These are phyloP conservation scores for western clawed frog (Xenopus tropicalis) DNA, from an alignment of 2,113 vertebrate species.

Conservation along the genomic window DNA sequence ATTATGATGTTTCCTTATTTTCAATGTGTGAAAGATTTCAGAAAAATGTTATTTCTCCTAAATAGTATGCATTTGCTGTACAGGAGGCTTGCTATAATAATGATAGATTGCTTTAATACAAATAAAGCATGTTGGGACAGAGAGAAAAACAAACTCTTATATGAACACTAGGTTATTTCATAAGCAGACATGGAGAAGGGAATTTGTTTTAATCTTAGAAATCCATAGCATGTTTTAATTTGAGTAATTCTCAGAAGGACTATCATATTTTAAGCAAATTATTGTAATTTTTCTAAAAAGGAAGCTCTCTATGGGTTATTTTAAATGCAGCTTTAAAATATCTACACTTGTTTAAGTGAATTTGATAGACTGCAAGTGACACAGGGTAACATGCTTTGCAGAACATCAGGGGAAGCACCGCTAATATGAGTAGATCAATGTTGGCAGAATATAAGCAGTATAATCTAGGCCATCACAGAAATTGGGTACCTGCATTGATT, in stretches of 20 bases:
- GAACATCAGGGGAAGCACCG: conserved; percentile 29
- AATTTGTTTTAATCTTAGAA: conserved; percentile 3
- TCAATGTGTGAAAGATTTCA: neutral
- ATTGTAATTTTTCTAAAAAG: conserved; percentile 1
- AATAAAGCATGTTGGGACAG: conserved; percentile 1
- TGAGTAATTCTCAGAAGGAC: neutral
- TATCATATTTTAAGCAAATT: neutral
- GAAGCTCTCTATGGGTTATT: neutral
- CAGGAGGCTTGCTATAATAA: neutral
- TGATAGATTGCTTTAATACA: conserved; percentile 13
- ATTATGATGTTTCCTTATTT: no score
- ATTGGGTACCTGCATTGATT: conserved; percentile 42
- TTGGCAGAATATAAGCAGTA: conserved; percentile 38
- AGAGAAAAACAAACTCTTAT: neutral
- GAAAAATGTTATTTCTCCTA: no score
- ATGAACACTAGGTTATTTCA: neutral
- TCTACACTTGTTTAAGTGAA: conserved; percentile 30
- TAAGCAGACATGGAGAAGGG: conserved; percentile 2
- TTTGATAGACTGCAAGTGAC: conserved; percentile 38
- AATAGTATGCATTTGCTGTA: neutral
- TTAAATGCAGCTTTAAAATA: conserved; percentile 19
- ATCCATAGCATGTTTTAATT: neutral
- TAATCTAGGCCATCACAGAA: conserved; percentile 30
- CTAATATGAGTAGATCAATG: conserved; percentile 43
- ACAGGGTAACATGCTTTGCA: conserved; percentile 30